Base-by-base conservation (phyloP, 2,113 vertebrate genomes). In the Indicator maculatus region DNA sequence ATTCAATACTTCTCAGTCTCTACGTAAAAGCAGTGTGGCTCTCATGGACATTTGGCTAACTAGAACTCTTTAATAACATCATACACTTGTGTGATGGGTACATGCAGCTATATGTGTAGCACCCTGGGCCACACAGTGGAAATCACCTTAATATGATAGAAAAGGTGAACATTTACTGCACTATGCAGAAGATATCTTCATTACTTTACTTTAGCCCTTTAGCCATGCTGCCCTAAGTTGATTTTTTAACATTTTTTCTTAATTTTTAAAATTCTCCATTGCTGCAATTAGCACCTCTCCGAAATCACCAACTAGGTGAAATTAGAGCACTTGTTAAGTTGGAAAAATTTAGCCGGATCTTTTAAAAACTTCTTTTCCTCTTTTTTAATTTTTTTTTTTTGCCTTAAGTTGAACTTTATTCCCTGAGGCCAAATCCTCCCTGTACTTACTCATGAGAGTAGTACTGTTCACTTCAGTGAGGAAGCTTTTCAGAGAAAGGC, bases 231-330 rank as follows among this genome's bases (percentile, higher is more conserved):
- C 44, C 85, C 87, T 80, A 89, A 88, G 92, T 95, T 94, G 38
- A 83, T 72, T 78, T 41, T 26, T 78, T 80, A 83, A 39, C 17
- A 8, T 66, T 74, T 83, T 75, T 73, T 8, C 52, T 93, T 91
- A 0, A 30, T 83, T 91, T 95, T 78, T 7, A 58, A 95, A 94
- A 86, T 90, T 93, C 79, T 93, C 64, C 5, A 2, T 65, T 94
- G 76, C 33, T 83, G 91, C 93, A 97, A 95, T 95, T 95, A 95
- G 27, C 58, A 95, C 77, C 69, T 86, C 11, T 86, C 79, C 88
- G 55, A 86, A 93, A 79, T 93, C 82, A 93, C 53, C 47, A 88
- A 67, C 60, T 87, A 91, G 91, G 87, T 95, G 79, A 97, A 97
- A 95, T 86, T 93, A 93, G 79, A 97, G 17, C 88, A 88, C 15